These are phyloP conservation scores for Brachynemurus nebulosus DNA, from an alignment of 2,888 invertebrate genomes.

Conservation along the genomic window DNA sequence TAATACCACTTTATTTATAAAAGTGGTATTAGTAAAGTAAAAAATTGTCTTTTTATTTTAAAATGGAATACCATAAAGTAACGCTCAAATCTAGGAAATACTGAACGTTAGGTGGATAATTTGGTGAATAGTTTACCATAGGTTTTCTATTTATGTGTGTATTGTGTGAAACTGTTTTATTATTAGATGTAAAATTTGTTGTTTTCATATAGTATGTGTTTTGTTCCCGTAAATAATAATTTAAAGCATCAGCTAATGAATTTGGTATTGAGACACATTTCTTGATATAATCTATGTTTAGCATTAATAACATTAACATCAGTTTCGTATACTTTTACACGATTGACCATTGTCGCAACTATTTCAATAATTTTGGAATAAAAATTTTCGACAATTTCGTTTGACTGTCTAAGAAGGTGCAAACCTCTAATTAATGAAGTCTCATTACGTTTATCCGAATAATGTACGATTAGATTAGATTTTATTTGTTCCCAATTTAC, in stretches of 20 bases:
- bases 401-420: constrained; percentile 12
- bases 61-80: too few species aligned
- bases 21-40: too few species aligned
- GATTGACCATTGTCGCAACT: constrained; percentile 16
- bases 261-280: constrained; percentile 19
- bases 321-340: constrained; percentile 15
- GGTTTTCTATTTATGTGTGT: neutral
- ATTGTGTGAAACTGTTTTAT: neutral
- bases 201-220: neutral
- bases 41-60: too few species aligned
- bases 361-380: constrained; percentile 18
- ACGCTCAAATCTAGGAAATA: too few species aligned
- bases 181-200: too few species aligned
- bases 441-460: constrained; percentile 16
- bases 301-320: constrained; percentile 14
- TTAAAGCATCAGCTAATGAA: constrained; percentile 14
- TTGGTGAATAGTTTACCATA: neutral
- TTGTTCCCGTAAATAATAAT: constrained; percentile 16
- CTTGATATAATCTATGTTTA: constrained; percentile 15
- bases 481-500: constrained; percentile 15
- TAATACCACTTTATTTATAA: too few species aligned
- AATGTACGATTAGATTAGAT: too few species aligned
- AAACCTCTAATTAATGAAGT: constrained; percentile 15
- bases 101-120: neutral
- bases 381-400: constrained; percentile 15